Percentiles rank a stretch among this genome's conserved stretches.
Conservation (phyloP, 92 coral and sea anemone species). For the Porites evermanni region DNA sequence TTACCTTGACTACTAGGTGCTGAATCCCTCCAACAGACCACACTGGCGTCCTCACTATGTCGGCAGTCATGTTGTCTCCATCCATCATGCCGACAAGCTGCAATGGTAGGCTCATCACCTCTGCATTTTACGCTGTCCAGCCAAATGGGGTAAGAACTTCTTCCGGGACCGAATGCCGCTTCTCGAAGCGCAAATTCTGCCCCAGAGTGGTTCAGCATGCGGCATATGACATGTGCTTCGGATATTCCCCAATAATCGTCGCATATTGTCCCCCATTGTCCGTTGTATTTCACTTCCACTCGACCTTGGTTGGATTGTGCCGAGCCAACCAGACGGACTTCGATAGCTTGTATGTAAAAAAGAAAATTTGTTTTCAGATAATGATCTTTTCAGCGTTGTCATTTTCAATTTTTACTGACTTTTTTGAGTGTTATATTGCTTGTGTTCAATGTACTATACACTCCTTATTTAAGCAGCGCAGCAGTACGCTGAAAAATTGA, state of each 20-base stretch:
- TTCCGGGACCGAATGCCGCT: constrained; percentile 18
- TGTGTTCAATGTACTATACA: too few relatives aligned
- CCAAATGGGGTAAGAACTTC: constrained; percentile 10
- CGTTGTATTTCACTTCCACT: constrained; percentile 22
- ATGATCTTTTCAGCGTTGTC: background rate
- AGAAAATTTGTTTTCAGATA: background rate
- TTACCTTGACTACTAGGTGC: constrained; percentile 8
- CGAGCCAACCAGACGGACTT: constrained; percentile 14
- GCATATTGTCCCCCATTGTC: constrained; percentile 39
- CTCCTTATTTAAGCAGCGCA: too few relatives aligned
- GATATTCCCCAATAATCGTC: constrained; percentile 40
- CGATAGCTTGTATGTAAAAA: background rate
- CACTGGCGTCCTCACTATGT: constrained; percentile 38
- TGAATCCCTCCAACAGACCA: constrained; percentile 36
- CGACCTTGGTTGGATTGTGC: background rate
- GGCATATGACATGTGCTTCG: constrained; percentile 45
- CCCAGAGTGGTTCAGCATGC: constrained; percentile 44
- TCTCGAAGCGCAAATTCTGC: constrained; percentile 22
- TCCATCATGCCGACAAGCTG: constrained; percentile 49
- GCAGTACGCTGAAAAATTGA: too few relatives aligned
- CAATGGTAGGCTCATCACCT: constrained; percentile 53
- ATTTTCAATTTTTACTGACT: background rate
- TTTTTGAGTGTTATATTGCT: background rate
- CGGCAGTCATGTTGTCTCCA: constrained; percentile 33
- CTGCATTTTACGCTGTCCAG: constrained; percentile 37